Evolutionary conservation across 1,140 invertebrate genomes (phyloP), one percentile per base, ranked within the genome.

Genomic region (Gonatopus flavifemur): DNA sequence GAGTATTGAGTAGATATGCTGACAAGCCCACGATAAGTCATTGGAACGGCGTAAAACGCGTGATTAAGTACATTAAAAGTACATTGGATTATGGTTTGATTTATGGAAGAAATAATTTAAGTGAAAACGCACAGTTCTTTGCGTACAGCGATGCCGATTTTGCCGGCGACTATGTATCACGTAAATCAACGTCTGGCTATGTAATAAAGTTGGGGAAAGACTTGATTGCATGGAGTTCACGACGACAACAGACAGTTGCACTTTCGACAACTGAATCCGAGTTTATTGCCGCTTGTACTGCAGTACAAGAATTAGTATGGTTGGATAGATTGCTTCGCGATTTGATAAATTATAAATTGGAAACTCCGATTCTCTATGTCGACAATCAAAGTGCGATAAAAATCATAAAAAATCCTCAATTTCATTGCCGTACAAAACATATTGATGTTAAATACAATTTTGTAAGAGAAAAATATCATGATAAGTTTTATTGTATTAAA

Each of bases 261-360:
- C 58, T 77, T 31, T 77, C 76, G 3, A 72, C 71, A n/a, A 79
- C 74, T 31, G 78, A 81, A 52, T 69, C 76, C 6, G 3, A 59
- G 59, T 48, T 75, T 66, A 13, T 70, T 64, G 5, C 57, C 37
- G 13, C 59, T 61, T 47, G 42, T 64, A 59, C 70, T 52, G 70
- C 66, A 6, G 49, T 64, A 1, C 74, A 74, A 55, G 76, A 81
- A 52, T 59, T 63, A 1, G 55, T 67, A 18, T 70, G 64, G 60
- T 20, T 70, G 25, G 58, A 46, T 24, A 41, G 50, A 18, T 51
- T 77, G 15, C 22, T 52, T 15, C 19, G 28, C 19, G 57, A 59
- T 13, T 25, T 63, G 12, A 33, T 32, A 9, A 12, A n/a, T 9
- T 6, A 19, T 3, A 24, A 31, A 12, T 3, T 8, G 21, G 21